Base-by-base conservation (phyloP, 2,888 invertebrate species). In the Kryphioiulus occultus region DNA sequence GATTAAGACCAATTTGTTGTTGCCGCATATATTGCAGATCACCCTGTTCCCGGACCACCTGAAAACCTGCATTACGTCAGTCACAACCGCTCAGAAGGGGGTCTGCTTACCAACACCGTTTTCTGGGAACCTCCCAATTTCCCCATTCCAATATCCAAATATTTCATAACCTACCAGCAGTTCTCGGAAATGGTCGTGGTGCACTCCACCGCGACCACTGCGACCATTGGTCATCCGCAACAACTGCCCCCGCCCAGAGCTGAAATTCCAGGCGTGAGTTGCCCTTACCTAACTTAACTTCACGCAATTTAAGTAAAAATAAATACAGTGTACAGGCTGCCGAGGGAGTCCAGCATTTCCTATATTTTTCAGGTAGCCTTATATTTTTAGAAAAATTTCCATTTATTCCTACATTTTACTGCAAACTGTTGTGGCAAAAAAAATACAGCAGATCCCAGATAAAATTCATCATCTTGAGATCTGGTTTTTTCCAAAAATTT, bases 11-110 rank as follows among this genome's bases (percentile, higher is more conserved):
- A 68, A 68, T 68, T 68, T 68, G 68, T 68, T 22, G 22, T 68
- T 22, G 10, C 26, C 68, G 39, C 44, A 19, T n/a, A n/a, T n/a
- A n/a, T 86, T 26, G 32, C 86, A 86, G 86, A 86, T 59, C 35
- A 44, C 47, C 86, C 86, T 22, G 59, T 86, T 26, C 86, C 86
- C 9, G 59, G 86, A 35, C 86, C 86, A 86, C 86, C 86, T 53
- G 44, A 47, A 17, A 86, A 86, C 59, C 59, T 86, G 35, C 86
- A 85, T 39, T 85, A 85, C 85, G 26, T 85, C 85, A 85, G 53
- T 22, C 44, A 86, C 32, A 35, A 59, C 47, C 59, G 59, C 59
- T 5, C 44, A 1, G 59, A 86, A 30, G 86, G 47, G 47, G 86
- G 86, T 10, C 47, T 86, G 26, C 35, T 86, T 15, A 47, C 44